phyloP scores from a whole-genome alignment of 1,140 invertebrate genomes.

The Rhyacophila brunnea region DNA sequence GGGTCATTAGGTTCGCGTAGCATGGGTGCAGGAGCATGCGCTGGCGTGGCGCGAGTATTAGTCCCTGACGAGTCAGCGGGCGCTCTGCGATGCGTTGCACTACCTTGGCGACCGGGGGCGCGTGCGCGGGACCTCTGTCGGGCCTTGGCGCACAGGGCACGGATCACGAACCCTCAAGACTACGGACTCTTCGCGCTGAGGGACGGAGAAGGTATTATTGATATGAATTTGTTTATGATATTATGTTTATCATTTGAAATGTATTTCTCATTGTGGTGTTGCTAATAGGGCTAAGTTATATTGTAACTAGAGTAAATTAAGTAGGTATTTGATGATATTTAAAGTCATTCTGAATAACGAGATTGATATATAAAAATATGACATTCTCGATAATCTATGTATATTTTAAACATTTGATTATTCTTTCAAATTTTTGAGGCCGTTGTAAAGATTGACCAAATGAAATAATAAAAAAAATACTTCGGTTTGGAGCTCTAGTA shows the following conservation, averaged over 20 bases:
- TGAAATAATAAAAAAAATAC: too few species aligned
- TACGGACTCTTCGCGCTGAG: constrained; percentile 91
- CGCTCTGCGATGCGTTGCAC: constrained; percentile 84
- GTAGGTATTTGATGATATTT: too few species aligned
- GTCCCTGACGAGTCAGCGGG: constrained; percentile 91
- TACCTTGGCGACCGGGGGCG: constrained; percentile 89
- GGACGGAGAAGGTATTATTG: constrained; percentile 75
- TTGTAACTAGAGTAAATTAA: too few species aligned
- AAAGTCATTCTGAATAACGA: too few species aligned
- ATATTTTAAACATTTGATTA: too few species aligned
- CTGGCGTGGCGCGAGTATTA: constrained; percentile 76
- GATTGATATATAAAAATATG: too few species aligned
- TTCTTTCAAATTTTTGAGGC: too few species aligned
- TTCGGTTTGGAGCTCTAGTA: too few species aligned
- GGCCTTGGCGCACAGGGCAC: constrained; percentile 88
- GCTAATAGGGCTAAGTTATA: too few species aligned
- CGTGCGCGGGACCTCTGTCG: constrained; percentile 88
- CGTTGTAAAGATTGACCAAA: too few species aligned
- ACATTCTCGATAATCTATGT: too few species aligned
- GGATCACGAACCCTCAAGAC: constrained; percentile 94
- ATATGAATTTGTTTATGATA: neutral
- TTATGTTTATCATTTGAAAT: neutral
- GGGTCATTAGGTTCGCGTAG: constrained; percentile 39
- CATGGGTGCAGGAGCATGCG: constrained; percentile 35
- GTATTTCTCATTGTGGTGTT: neutral